These are phyloP conservation scores for Aphidius colemani DNA, from an alignment of 2,888 invertebrate genomes.

Conservation along the genomic window DNA sequence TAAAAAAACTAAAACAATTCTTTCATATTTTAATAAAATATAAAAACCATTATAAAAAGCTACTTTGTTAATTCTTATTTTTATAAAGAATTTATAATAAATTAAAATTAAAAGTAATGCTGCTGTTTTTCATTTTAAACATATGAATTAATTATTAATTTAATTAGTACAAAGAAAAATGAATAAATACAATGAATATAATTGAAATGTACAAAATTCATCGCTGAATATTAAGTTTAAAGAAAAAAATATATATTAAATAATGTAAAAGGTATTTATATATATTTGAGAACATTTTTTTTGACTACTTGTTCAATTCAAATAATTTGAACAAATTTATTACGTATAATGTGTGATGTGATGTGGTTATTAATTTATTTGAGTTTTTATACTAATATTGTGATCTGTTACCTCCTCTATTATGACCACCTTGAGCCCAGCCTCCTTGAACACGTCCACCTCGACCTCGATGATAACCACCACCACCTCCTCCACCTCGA, in stretches of 20 bases:
- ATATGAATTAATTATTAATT: no score
- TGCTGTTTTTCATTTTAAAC: no score
- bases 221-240: background rate
- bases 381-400: slow-evolving; percentile 26
- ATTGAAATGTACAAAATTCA: background rate
- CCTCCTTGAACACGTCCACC: slow-evolving; percentile 59
- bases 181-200: background rate
- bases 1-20: slow-evolving; percentile 24
- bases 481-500: slow-evolving; percentile 30
- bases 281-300: background rate
- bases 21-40: slow-evolving; percentile 30
- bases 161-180: slow-evolving; percentile 51
- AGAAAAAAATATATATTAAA: no score
- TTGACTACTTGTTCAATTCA: background rate
- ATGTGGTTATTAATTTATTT: background rate
- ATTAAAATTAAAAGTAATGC: no score
- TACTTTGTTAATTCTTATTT: no score
- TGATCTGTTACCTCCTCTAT: slow-evolving; percentile 41
- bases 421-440: slow-evolving; percentile 55
- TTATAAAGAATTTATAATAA: no score
- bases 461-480: slow-evolving; percentile 43
- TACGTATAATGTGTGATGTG: background rate
- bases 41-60: no score
- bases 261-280: background rate
- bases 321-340: background rate